Evolutionary conservation across 2,113 vertebrate genomes (phyloP).

Genomic region (Nesoenas mayeri): DNA sequence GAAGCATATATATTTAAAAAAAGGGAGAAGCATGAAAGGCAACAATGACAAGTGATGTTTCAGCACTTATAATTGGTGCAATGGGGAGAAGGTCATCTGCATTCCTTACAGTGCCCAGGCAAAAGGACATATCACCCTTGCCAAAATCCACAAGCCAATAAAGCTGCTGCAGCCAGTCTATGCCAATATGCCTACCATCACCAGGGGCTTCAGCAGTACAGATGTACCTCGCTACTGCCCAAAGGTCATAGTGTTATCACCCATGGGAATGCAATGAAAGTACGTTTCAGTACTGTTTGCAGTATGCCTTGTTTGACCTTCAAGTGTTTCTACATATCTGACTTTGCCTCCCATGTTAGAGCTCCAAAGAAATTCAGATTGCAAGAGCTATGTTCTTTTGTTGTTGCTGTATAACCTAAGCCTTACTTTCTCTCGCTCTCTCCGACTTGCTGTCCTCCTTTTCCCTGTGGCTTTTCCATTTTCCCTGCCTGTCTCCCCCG

Average conservation of each 20-base stretch:
- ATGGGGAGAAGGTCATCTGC: not conserved
- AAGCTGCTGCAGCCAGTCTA: not conserved
- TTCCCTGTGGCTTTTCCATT: not conserved
- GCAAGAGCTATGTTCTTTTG: not conserved
- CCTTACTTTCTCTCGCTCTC: not conserved
- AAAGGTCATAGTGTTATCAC: not conserved
- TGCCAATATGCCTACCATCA: not conserved
- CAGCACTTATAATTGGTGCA: not conserved
- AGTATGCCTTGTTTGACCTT: not conserved
- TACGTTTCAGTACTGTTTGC: not conserved
- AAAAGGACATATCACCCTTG: not conserved
- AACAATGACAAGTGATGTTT: not conserved
- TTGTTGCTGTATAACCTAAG: not conserved
- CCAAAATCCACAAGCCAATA: not conserved
- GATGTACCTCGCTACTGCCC: not conserved
- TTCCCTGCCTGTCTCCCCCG: not conserved
- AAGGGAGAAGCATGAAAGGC: not conserved
- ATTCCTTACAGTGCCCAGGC: not conserved
- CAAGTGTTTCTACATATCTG: not conserved
- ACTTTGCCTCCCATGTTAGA: not conserved
- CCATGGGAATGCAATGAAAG: not conserved
- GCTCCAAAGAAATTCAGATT: not conserved
- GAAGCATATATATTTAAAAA: not conserved
- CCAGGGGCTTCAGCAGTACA: not conserved
- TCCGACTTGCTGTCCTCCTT: not conserved